Percentiles rank a stretch among this genome's conserved stretches.
phyloP scores from a whole-genome alignment of 1,140 invertebrate species.

The Bombus fervidus region DNA sequence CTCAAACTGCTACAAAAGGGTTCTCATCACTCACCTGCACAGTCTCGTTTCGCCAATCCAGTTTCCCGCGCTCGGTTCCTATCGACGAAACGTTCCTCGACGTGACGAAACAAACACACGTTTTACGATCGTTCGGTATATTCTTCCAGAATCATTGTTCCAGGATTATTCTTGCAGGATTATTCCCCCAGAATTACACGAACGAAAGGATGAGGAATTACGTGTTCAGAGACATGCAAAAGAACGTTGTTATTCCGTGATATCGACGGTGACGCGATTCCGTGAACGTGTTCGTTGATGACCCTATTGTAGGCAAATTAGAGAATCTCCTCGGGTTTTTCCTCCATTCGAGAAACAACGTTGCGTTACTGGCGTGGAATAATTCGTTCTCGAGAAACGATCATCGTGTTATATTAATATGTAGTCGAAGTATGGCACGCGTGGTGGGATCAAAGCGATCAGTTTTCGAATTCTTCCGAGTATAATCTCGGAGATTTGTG shows the following conservation, averaged over 20 bases:
- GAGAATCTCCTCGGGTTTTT: background rate
- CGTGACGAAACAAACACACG: no score
- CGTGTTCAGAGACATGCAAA: background rate
- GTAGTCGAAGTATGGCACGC: no score
- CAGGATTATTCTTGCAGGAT: background rate
- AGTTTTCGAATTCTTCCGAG: no score
- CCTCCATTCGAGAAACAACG: background rate
- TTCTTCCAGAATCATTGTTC: background rate
- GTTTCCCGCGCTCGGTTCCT: slow-evolving; percentile 29
- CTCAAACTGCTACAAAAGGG: slow-evolving; percentile 75
- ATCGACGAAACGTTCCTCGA: background rate
- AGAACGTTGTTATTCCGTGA: background rate
- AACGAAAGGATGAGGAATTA: background rate
- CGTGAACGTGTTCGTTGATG: slow-evolving; percentile 6
- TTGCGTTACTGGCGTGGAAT: background rate
- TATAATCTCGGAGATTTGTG: no score
- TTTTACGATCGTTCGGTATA: background rate
- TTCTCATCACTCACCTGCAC: slow-evolving; percentile 70
- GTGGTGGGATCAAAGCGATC: no score
- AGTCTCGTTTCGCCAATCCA: slow-evolving; percentile 22
- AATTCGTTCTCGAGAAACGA: background rate
- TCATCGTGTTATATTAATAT: no score
- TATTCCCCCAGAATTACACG: background rate
- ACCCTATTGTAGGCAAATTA: slow-evolving; percentile 33
- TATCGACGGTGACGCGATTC: background rate